A percentile compares a stretch with the other conserved stretches of the same genome.
phyloP scores from a whole-genome alignment of 2,888 invertebrate genomes.

The Conomelus anceps region DNA sequence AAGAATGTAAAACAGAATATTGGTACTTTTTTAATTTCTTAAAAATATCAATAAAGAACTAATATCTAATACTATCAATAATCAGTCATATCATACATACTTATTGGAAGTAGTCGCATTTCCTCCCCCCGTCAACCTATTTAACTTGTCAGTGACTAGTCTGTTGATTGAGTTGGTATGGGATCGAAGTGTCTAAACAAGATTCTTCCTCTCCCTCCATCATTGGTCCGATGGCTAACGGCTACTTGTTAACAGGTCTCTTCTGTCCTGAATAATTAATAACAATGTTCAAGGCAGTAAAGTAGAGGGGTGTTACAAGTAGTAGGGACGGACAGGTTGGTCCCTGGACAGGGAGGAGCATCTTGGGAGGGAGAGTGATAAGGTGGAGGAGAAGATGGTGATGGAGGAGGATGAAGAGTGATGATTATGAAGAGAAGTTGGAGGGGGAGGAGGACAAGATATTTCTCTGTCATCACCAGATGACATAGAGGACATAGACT shows the following conservation, averaged over 20 bases:
- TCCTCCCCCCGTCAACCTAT: neutral
- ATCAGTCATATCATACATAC: neutral
- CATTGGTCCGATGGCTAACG: neutral
- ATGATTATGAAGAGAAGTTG: neutral
- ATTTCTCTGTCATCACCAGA: no score
- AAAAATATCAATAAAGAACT: no score
- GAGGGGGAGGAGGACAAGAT: neutral
- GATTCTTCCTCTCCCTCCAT: neutral
- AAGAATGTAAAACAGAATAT: no score
- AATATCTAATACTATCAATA: no score
- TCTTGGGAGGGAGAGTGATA: no score
- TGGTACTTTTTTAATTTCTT: no score
- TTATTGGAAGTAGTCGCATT: neutral
- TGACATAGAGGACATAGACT: no score
- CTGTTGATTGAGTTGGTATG: neutral
- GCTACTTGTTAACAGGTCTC: neutral
- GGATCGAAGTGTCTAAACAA: neutral
- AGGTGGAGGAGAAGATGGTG: neutral
- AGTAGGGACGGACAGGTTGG: neutral
- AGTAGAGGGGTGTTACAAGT: neutral
- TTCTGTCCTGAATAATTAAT: neutral
- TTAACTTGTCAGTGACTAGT: neutral
- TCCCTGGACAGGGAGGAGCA: neutral
- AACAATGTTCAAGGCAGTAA: neutral
- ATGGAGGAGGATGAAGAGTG: neutral